These are phyloP conservation scores for Aporophyla nigra DNA, from an alignment of 2,888 invertebrate genomes.

Conservation along the genomic window DNA sequence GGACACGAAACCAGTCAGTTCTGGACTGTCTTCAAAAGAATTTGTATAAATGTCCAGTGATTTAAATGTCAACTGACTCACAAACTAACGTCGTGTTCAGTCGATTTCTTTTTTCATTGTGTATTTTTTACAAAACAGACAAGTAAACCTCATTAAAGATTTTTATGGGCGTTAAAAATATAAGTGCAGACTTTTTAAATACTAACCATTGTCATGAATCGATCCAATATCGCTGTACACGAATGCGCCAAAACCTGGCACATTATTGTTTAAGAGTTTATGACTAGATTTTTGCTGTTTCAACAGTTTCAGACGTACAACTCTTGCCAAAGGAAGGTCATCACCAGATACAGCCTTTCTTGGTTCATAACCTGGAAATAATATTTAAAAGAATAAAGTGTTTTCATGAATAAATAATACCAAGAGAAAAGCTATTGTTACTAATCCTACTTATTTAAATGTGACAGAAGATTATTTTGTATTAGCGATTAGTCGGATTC, in stretches of 20 bases:
- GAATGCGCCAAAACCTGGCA: conserved; percentile 62
- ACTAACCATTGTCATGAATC: conserved; percentile 71
- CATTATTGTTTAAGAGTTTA: conserved; percentile 64
- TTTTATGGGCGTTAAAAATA: neutral
- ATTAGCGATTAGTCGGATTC: no score
- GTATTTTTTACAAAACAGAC: no score
- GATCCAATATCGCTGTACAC: conserved; percentile 65
- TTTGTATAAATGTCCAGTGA: neutral
- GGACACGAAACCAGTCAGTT: neutral
- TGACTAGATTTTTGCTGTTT: conserved; percentile 67
- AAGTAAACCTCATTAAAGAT: neutral
- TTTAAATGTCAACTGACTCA: neutral
- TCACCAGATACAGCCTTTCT: conserved; percentile 65
- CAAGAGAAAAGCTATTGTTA: neutral
- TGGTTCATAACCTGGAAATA: conserved; percentile 63
- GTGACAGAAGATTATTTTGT: no score
- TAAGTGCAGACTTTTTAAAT: neutral
- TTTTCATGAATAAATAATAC: neutral
- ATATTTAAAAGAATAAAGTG: neutral
- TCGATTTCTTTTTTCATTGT: no score
- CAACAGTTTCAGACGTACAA: conserved; percentile 66
- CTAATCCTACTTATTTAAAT: no score
- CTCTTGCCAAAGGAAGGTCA: conserved; percentile 62
- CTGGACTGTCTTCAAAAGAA: neutral
- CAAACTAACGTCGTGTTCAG: neutral